Base-by-base conservation (phyloP, 2,113 vertebrate species). In the Saguinus midas region DNA sequence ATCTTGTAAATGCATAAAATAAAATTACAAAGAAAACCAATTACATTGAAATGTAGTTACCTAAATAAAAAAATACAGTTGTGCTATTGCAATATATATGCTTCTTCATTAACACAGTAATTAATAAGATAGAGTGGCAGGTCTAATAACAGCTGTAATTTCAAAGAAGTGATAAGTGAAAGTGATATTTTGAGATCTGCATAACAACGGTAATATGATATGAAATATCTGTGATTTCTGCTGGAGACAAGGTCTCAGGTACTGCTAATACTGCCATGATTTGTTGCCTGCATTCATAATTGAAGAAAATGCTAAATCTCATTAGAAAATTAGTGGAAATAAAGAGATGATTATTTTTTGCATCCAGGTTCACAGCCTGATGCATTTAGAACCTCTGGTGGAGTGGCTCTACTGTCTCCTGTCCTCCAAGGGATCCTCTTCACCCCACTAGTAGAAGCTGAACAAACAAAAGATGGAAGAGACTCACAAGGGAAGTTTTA, bases 111-210 rank as follows among this genome's bases (percentile, higher is more conserved):
- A 97, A 87, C 14, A n/a, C 75, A 84, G 87, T 96, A 96, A 97
- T 97, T 97, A 98, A 97, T 97, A 96, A 97, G 89, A 95, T 94
- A 94, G 95, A 97, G 83, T 94, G 91, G 83, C 96, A 95, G 72
- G 92, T 94, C 95, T 97, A 98, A 98, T 96, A 97, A 98, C 73
- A 35, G 17, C 61, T 97, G 68, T 80, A 96, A 95, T 97, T 97
- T 97, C 94, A 78, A 92, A 97, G 89, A 97, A 91, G 27, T 79
- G 82, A 93, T 85, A 91, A 87, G 75, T 91, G 96, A 96, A 96
- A 97, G 94, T 87, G 95, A 97, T 97, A 97, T 95, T 97, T 97
- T 91, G 89, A 72, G 90, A 79, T 89, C 89, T 43, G 50, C 35
- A 0, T 73, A 96, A 87, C 91, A 43, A 95, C 3, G 0, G 95